Conservation (phyloP, 2,113 vertebrate species). For the Choloepus hoffmanni region DNA sequence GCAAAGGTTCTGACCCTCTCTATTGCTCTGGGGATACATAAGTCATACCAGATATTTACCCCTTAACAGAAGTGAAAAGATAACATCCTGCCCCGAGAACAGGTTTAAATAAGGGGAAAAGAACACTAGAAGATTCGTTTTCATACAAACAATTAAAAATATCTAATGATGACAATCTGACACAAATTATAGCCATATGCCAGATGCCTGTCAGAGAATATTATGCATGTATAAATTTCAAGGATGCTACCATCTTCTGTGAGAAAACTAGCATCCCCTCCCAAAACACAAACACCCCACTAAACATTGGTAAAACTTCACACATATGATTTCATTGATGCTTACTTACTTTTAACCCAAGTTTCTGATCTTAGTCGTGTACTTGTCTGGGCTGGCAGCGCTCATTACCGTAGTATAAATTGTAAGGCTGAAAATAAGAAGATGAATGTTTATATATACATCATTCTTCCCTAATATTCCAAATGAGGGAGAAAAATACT, state of each 20-base stretch:
- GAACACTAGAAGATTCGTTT: neutral
- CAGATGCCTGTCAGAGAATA: neutral
- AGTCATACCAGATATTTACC: neutral
- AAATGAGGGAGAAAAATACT: neutral
- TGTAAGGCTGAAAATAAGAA: conserved; percentile 81
- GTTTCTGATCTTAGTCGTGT: conserved; percentile 83
- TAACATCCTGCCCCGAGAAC: neutral
- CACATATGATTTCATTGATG: neutral
- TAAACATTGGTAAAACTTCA: neutral
- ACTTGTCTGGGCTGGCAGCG: conserved; percentile 83
- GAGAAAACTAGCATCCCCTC: neutral
- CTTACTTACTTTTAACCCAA: conserved; percentile 65
- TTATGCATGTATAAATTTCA: neutral
- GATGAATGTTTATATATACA: neutral
- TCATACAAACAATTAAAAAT: neutral
- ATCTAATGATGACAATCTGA: neutral
- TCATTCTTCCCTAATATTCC: neutral
- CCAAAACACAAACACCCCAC: neutral
- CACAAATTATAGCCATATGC: neutral
- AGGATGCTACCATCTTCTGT: neutral
- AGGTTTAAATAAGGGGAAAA: neutral
- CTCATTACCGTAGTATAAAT: conserved; percentile 90
- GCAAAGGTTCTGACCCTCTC: neutral
- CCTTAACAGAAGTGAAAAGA: neutral
- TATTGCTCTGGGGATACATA: neutral